phyloP scores from a whole-genome alignment of 2,797 vertebrate genomes.

The Echeneis naucrates region DNA sequence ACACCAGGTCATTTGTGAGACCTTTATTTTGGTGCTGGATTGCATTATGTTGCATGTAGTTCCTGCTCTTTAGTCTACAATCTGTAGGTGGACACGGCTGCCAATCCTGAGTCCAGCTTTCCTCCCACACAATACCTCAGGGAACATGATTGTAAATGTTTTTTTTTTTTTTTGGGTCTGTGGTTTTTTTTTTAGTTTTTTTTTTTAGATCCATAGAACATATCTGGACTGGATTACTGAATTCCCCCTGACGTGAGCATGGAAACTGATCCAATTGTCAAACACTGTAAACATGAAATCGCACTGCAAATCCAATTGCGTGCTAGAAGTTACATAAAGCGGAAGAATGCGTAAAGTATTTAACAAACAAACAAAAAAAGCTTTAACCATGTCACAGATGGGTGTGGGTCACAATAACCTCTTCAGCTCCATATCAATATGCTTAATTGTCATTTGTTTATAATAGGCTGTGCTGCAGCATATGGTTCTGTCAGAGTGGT shows the following conservation, averaged over 20 bases:
- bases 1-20: background rate
- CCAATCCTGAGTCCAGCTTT: slow-evolving; percentile 11
- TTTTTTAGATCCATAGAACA: slow-evolving; percentile 12
- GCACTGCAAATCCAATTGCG: background rate
- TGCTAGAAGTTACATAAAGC: background rate
- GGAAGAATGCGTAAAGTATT: background rate
- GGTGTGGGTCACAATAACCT: slow-evolving; percentile 4
- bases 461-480: slow-evolving; percentile 22
- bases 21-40: background rate
- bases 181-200: too few relatives aligned
- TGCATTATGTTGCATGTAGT: slow-evolving; percentile 6
- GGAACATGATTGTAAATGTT: background rate
- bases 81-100: slow-evolving; percentile 39
- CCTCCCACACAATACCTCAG: slow-evolving; percentile 25
- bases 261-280: slow-evolving; percentile 15
- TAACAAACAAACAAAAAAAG: background rate
- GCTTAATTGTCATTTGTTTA: slow-evolving; percentile 52
- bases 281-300: background rate
- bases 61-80: slow-evolving; percentile 11
- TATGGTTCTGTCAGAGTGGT: slow-evolving; percentile 24
- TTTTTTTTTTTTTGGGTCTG: too few relatives aligned
- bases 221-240: slow-evolving; percentile 18
- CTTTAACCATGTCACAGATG: background rate
- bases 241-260: slow-evolving; percentile 25
- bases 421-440: slow-evolving; percentile 13